A percentile compares a stretch with the other conserved stretches of the same genome.
Evolutionary conservation across 1,140 invertebrate genomes (phyloP).

Genomic region (Orussus abietinus): DNA sequence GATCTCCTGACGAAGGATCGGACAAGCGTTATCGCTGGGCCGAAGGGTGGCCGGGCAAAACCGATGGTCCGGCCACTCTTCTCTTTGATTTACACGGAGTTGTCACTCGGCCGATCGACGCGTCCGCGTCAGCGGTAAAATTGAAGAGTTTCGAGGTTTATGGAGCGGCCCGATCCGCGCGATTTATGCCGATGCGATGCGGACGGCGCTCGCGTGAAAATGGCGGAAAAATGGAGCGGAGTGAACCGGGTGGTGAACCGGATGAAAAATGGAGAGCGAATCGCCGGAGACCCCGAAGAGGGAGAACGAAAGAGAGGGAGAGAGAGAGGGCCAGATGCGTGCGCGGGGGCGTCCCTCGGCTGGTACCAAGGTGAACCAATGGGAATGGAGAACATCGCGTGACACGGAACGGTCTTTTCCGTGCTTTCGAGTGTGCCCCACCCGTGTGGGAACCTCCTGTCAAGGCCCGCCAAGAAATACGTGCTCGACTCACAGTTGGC

Average conservation of each 20-base stretch:
- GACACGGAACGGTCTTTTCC: conserved; percentile 33
- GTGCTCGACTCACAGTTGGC: too few species aligned
- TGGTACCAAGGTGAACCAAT: conserved; percentile 27
- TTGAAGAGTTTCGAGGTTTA: too few species aligned
- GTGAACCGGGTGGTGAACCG: background rate
- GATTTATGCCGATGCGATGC: conserved; percentile 19
- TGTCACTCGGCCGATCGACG: too few species aligned
- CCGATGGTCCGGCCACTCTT: too few species aligned
- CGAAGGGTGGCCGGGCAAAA: too few species aligned
- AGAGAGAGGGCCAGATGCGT: conserved; percentile 20
- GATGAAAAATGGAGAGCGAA: background rate
- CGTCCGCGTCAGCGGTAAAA: too few species aligned
- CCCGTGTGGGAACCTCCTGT: conserved; percentile 13
- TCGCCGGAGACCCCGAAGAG: conserved; percentile 7
- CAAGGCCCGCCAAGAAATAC: too few species aligned
- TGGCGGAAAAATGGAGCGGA: background rate
- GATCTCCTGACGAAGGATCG: too few species aligned
- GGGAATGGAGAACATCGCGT: conserved; percentile 29
- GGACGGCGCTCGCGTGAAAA: too few species aligned
- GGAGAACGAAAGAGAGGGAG: conserved; percentile 10
- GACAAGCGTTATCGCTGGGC: too few species aligned
- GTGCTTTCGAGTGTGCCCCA: conserved; percentile 34
- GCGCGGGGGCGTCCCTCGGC: conserved; percentile 34
- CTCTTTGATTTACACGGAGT: too few species aligned
- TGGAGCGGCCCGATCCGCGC: too few species aligned